Conservation (phyloP, 2,797 vertebrate genomes). For the Manis javanica region DNA sequence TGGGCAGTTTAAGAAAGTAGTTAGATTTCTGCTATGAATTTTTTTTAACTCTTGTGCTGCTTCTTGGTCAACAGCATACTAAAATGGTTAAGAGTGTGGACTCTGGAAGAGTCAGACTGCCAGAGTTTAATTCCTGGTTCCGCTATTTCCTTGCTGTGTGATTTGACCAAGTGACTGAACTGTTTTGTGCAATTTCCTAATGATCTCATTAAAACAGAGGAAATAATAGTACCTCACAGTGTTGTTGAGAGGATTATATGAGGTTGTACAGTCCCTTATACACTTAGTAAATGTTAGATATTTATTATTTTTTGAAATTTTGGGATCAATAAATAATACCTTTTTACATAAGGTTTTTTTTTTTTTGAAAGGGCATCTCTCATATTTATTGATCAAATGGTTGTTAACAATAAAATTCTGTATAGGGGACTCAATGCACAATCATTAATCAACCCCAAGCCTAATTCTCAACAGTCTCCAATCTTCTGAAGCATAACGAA, state of each 20-base stretch:
- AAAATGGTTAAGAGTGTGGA: background rate
- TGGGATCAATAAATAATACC: background rate
- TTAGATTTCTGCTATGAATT: background rate
- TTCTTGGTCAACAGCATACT: background rate
- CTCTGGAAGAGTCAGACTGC: background rate
- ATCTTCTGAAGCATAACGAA: no score
- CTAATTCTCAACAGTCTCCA: no score
- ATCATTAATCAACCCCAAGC: no score
- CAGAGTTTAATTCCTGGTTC: background rate
- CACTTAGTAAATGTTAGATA: background rate
- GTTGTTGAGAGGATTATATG: background rate
- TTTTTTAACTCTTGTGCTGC: background rate
- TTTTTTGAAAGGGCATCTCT: background rate
- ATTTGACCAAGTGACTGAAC: background rate
- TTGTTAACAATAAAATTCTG: no score
- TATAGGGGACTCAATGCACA: no score
- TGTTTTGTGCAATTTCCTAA: background rate
- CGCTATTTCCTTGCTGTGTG: background rate
- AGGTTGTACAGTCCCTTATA: background rate
- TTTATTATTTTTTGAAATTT: background rate
- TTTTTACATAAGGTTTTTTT: background rate
- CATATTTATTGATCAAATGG: no score
- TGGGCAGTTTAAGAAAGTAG: background rate
- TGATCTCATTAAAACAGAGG: background rate
- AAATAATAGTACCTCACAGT: background rate